A percentile compares a stretch with the other conserved stretches of the same genome.
Conservation (phyloP, 2,113 vertebrate species). For the Pogona vitticeps region DNA sequence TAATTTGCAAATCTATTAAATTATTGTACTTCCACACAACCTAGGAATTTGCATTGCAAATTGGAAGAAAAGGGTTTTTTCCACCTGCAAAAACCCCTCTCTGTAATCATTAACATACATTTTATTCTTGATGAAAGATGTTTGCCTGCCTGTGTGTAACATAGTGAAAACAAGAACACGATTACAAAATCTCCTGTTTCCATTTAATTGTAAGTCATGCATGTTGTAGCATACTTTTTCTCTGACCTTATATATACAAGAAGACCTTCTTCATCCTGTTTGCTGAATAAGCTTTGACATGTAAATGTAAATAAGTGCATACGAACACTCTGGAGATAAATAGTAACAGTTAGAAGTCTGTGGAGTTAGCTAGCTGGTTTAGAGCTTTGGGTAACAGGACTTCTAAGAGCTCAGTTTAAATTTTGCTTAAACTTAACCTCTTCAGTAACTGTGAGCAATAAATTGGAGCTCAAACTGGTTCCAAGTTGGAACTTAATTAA, state of each 20-base stretch:
- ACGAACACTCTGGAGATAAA: neutral
- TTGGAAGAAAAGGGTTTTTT: neutral
- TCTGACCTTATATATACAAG: neutral
- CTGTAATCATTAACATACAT: neutral
- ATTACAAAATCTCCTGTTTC: neutral
- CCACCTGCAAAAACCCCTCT: neutral
- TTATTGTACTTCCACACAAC: neutral
- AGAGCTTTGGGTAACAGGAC: no score
- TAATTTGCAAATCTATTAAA: constrained; percentile 30
- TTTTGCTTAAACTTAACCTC: no score
- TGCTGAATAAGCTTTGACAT: constrained; percentile 3
- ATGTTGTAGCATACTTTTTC: constrained; percentile 1
- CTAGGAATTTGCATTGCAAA: neutral
- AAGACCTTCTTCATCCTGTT: neutral
- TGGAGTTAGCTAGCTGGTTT: no score
- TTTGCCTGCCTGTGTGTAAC: neutral
- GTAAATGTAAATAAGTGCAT: neutral
- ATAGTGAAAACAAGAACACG: neutral
- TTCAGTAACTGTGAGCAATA: no score
- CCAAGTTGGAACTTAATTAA: no score
- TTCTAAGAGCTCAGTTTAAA: no score
- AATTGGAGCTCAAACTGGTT: no score
- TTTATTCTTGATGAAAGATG: neutral
- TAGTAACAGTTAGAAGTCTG: no score
- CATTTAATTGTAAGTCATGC: neutral